Base-by-base conservation (phyloP, 2,113 vertebrate species). In the Anarrhichthys ocellatus region DNA sequence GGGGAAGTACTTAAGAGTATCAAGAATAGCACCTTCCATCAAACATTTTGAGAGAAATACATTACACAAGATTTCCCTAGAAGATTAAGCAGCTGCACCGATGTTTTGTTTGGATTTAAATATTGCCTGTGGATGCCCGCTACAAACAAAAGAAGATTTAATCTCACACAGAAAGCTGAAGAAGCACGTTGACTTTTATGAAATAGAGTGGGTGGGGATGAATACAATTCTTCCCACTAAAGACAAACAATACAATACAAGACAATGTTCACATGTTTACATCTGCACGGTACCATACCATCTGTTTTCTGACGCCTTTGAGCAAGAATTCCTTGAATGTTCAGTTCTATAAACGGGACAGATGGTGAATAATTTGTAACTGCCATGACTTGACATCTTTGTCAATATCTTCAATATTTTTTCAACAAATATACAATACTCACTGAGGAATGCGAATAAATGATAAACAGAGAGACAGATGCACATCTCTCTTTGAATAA, bases 111-210 rank as follows among this genome's bases (percentile, higher is more conserved):
- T 85, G 59, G 29, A 59, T 76, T 83, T 71, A 13, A 81, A 66
- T 36, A 36, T 70, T 66, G 2, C 36, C 22, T 27, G 54, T 46
- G 58, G 62, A 77, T 71, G 59, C 36, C 34, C 2, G 36, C 48
- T 38, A 54, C 32, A 87, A 66, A 88, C 27, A 73, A 80, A 83
- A 67, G 22, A 70, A 32, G 7, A 70, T 81, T 80, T 80, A 76
- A 79, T 92, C 69, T 78, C 66, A 42, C 62, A 24, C 44, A 73
- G 62, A 18, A 38, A 75, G 46, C 50, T 44, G 61, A 85, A 15
- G 56, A 64, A 63, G 52, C 68, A 38, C 56, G 29, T 71, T 76
- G 68, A 63, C 27, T 64, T 64, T 42, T 36, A 32, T 76, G 56
- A 83, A 70, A 73, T 15, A 18, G 36, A 36, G 27, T 24, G 10